Evolutionary conservation across 2,888 invertebrate genomes (phyloP).

Genomic region (Leucophora obtusa): DNA sequence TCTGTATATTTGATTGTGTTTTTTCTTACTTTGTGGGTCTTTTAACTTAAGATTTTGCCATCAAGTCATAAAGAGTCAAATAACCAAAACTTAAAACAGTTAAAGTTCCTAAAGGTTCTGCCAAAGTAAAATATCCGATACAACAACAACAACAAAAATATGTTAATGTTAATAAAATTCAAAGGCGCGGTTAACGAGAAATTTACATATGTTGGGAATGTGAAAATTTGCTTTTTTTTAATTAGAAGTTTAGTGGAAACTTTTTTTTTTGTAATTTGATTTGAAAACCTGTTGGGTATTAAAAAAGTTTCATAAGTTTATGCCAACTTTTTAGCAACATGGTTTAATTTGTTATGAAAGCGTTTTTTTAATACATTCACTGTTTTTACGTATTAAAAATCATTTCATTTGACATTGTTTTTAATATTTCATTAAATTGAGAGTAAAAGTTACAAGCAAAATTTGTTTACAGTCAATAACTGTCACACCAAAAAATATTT

Average conservation of each 20-base stretch:
- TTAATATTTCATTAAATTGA: conserved; percentile 42
- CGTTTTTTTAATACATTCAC: conserved; percentile 13
- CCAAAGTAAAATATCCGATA: conserved; percentile 1
- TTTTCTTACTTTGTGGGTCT: not conserved
- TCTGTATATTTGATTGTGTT: conserved; percentile 7
- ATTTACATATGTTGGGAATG: conserved; percentile 44
- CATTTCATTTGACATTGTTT: conserved; percentile 46
- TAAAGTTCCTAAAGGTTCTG: conserved; percentile 39
- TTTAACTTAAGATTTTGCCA: not conserved
- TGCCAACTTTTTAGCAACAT: not conserved
- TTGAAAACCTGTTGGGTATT: conserved; percentile 40
- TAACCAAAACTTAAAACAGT: not conserved
- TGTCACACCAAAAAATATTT: conserved; percentile 15
- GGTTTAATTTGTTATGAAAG: not conserved
- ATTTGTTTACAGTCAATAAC: conserved; percentile 12
- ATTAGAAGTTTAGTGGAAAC: not conserved
- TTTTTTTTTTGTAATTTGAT: conserved; percentile 3
- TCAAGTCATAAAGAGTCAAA: conserved; percentile 7
- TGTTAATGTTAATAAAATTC: conserved; percentile 22
- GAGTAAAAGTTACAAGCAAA: conserved; percentile 50
- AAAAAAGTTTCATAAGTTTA: not conserved
- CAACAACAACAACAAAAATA: not conserved
- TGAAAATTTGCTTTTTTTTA: not conserved
- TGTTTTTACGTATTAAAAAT: conserved; percentile 26
- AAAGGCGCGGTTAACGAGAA: conserved; percentile 43